These are phyloP conservation scores for Aselliscus stoliczkanus DNA, from an alignment of 2,797 vertebrate genomes.

Conservation along the genomic window DNA sequence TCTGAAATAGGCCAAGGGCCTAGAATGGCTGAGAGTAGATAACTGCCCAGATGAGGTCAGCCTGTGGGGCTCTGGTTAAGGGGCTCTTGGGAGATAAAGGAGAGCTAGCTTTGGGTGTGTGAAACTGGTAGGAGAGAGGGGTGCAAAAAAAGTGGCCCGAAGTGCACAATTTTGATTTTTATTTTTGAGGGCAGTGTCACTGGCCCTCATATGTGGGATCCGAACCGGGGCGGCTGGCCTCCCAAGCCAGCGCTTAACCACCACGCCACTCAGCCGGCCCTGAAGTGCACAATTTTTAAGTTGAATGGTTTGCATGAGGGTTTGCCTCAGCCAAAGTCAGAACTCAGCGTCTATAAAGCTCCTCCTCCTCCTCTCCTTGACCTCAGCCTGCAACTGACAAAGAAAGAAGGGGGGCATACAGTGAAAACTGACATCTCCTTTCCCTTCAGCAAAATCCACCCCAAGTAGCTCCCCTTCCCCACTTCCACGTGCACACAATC, in stretches of 20 bases:
- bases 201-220: too few species aligned
- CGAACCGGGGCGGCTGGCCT: too few species aligned
- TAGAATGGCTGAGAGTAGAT: background rate
- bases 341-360: background rate
- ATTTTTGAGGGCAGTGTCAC: too few species aligned
- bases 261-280: too few species aligned
- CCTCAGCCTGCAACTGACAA: background rate
- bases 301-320: fast-evolving
- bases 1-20: background rate
- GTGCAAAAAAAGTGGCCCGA: background rate
- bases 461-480: too few species aligned
- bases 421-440: background rate
- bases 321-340: background rate
- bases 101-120: background rate
- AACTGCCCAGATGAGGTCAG: background rate
- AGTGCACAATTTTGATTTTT: background rate
- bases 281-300: background rate
- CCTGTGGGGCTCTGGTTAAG: background rate
- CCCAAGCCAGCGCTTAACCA: too few species aligned
- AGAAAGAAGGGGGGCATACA: background rate
- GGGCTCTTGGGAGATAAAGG: background rate
- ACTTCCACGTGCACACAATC: fast-evolving
- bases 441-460: background rate
- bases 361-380: fast-evolving
- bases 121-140: background rate